Conservation (phyloP, 1,140 invertebrate genomes). For the Lineus longissimus region DNA sequence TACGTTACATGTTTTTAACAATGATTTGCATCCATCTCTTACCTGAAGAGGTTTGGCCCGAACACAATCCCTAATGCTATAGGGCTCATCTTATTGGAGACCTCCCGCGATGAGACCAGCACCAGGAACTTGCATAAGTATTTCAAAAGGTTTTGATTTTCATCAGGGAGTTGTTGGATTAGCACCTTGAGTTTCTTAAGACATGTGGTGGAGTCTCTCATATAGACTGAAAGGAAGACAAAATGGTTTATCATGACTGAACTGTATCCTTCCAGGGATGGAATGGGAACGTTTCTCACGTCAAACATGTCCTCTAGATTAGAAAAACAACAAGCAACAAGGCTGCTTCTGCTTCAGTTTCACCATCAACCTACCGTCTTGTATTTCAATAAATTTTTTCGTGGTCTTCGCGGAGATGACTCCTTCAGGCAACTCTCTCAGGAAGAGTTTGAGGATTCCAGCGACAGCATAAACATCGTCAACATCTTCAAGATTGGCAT, state of each 20-base stretch:
- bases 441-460: constrained; percentile 52
- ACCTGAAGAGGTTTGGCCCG: constrained; percentile 57
- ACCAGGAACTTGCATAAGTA: constrained; percentile 51
- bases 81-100: constrained; percentile 53
- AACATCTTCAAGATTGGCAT: constrained; percentile 51
- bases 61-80: constrained; percentile 55
- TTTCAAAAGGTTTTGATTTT: constrained; percentile 50
- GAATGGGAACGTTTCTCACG: too few species aligned
- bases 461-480: constrained; percentile 51
- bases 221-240: constrained; percentile 4
- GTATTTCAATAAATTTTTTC: constrained; percentile 36
- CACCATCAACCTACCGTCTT: constrained; percentile 39
- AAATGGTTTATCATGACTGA: too few species aligned
- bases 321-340: too few species aligned
- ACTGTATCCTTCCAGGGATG: too few species aligned
- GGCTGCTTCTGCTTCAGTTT: too few species aligned
- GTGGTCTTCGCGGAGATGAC: constrained; percentile 49
- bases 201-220: constrained; percentile 7
- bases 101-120: constrained; percentile 46
- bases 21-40: constrained; percentile 8
- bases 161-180: constrained; percentile 38
- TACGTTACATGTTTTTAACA: too few species aligned
- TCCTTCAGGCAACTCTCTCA: constrained; percentile 53
- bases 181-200: constrained; percentile 22
- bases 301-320: too few species aligned